These are phyloP conservation scores for Polia nebulosa DNA, from an alignment of 2,888 invertebrate species.

Conservation along the genomic window DNA sequence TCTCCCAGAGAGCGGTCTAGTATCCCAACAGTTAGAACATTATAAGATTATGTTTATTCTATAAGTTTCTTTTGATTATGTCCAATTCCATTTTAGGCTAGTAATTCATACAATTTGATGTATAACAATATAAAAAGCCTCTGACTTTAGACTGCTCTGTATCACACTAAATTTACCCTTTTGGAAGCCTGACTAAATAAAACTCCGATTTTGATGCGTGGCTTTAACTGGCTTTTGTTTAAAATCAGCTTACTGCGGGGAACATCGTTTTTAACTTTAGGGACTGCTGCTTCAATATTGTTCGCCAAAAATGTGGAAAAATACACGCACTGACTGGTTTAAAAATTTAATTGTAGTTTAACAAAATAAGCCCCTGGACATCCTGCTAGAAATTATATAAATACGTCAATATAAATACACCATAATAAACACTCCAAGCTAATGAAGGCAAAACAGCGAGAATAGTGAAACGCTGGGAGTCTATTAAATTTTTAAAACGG, in stretches of 20 bases:
- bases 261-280: constrained; percentile 50
- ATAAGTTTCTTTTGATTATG: no score
- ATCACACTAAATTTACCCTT: neutral
- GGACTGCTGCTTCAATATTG: constrained; percentile 1
- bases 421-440: no score
- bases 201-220: constrained; percentile 1
- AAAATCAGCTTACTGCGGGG: constrained; percentile 40
- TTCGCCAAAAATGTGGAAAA: neutral
- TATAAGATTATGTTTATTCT: no score
- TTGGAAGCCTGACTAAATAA: neutral
- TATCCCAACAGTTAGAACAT: no score
- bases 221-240: constrained; percentile 17
- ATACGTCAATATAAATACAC: neutral
- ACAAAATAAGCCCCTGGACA: neutral
- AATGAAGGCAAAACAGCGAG: no score
- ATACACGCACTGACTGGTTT: neutral
- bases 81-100: no score
- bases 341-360: neutral
- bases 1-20: no score
- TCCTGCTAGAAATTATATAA: neutral
- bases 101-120: no score
- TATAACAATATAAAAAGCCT: no score
- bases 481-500: no score
- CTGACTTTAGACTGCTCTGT: no score
- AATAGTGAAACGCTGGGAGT: no score